Conservation (phyloP, 2,888 invertebrate species). For the Limnephilus auricula region DNA sequence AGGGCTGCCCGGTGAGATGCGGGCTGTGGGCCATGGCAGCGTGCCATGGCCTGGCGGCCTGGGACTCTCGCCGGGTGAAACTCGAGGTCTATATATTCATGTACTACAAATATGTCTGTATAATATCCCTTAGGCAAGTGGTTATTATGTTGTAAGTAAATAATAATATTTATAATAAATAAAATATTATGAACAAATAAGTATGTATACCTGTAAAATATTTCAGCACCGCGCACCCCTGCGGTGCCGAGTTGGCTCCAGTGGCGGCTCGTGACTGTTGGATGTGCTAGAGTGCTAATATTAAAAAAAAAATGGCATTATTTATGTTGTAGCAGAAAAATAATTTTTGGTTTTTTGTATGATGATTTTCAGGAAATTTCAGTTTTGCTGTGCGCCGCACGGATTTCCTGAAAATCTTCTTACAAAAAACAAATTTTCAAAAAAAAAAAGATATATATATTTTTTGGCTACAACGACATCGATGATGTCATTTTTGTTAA, state of each 20-base stretch:
- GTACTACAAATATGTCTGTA: conserved; percentile 36
- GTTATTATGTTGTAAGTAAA: conserved; percentile 50
- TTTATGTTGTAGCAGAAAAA: too few relatives aligned
- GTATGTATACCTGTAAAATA: conserved; percentile 43
- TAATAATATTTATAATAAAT: conserved; percentile 59
- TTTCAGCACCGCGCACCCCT: not conserved
- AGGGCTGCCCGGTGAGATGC: not conserved
- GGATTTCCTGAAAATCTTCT: too few relatives aligned
- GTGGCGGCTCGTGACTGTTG: too few relatives aligned
- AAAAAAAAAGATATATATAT: too few relatives aligned
- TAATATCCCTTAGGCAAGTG: conserved; percentile 32
- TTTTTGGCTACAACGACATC: too few relatives aligned
- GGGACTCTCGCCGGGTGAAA: not conserved
- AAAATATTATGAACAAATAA: conserved; percentile 55
- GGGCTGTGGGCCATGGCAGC: not conserved
- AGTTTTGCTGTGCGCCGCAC: too few relatives aligned
- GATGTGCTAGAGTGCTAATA: too few relatives aligned
- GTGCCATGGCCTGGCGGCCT: not conserved
- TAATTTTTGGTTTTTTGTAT: too few relatives aligned
- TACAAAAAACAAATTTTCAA: too few relatives aligned
- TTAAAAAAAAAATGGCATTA: too few relatives aligned
- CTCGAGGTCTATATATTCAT: not conserved
- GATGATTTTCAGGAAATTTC: too few relatives aligned
- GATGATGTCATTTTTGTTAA: too few relatives aligned
- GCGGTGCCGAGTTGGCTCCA: conserved; percentile 7